A percentile compares a stretch with the other conserved stretches of the same genome.
phyloP scores from a whole-genome alignment of 2,797 vertebrate species.

The Ibycter americanus region DNA sequence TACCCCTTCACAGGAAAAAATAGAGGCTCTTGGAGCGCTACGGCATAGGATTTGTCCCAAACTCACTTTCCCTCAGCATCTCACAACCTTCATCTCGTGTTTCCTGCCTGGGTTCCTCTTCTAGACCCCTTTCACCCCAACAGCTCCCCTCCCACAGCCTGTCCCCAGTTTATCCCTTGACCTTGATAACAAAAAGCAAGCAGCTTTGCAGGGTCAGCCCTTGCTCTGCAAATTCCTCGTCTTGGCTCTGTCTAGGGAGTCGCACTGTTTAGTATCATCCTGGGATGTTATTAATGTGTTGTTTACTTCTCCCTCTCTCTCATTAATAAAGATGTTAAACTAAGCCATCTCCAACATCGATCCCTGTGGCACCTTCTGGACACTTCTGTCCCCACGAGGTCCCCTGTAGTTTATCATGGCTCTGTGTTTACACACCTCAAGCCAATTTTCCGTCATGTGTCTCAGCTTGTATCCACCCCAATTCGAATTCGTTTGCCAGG shows the following conservation, averaged over 20 bases:
- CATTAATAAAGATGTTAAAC: slow-evolving; percentile 68
- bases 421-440: slow-evolving; percentile 29
- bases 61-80: neutral
- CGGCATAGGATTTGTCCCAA: neutral
- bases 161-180: neutral
- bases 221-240: neutral
- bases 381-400: neutral
- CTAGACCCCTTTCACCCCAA: neutral
- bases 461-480: slow-evolving; percentile 7
- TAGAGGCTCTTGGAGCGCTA: rapidly evolving
- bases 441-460: slow-evolving; percentile 21
- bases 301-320: slow-evolving; percentile 43
- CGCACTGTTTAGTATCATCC: neutral
- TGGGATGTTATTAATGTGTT: slow-evolving; percentile 51
- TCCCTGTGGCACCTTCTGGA: slow-evolving; percentile 30
- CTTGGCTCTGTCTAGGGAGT: neutral
- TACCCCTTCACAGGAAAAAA: neutral
- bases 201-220: neutral
- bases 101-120: neutral
- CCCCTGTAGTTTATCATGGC: slow-evolving; percentile 46
- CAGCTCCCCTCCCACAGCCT: neutral
- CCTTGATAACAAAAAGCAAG: neutral
- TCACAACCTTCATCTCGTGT: neutral
- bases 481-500: slow-evolving; percentile 51
- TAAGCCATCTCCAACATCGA: slow-evolving; percentile 29